phyloP scores from a whole-genome alignment of 2,888 invertebrate genomes.

The Netelia fuscicornis region DNA sequence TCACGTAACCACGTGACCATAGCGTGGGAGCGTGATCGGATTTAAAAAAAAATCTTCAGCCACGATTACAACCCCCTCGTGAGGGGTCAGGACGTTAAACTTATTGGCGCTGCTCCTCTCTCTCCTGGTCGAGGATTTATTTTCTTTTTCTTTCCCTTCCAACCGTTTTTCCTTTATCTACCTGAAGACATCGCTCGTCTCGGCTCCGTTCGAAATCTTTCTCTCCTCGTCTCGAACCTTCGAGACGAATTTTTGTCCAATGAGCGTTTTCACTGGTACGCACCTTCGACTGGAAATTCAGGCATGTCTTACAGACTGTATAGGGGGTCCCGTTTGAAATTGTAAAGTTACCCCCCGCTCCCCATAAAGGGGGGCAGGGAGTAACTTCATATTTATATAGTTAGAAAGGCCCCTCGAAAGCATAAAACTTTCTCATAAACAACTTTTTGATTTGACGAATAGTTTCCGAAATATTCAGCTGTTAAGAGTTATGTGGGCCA shows the following conservation, averaged over 20 bases:
- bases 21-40: constrained; percentile 51
- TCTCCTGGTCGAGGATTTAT: constrained; percentile 7
- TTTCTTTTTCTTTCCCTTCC: not conserved
- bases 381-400: too few relatives aligned
- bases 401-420: too few relatives aligned
- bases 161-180: constrained; percentile 54
- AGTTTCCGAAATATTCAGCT: too few relatives aligned
- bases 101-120: not conserved
- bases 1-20: not conserved
- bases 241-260: constrained; percentile 14
- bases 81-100: not conserved
- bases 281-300: not conserved
- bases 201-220: constrained; percentile 18
- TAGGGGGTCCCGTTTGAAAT: too few relatives aligned
- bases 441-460: too few relatives aligned
- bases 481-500: too few relatives aligned
- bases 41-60: constrained; percentile 3
- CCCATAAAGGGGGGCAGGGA: too few relatives aligned
- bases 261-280: not conserved
- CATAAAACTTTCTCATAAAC: too few relatives aligned
- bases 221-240: constrained; percentile 4
- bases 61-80: constrained; percentile 1
- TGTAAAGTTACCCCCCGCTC: too few relatives aligned
- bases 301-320: not conserved
- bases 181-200: constrained; percentile 44